phyloP scores from a whole-genome alignment of 2,113 vertebrate species.

The Crypturellus undulatus region DNA sequence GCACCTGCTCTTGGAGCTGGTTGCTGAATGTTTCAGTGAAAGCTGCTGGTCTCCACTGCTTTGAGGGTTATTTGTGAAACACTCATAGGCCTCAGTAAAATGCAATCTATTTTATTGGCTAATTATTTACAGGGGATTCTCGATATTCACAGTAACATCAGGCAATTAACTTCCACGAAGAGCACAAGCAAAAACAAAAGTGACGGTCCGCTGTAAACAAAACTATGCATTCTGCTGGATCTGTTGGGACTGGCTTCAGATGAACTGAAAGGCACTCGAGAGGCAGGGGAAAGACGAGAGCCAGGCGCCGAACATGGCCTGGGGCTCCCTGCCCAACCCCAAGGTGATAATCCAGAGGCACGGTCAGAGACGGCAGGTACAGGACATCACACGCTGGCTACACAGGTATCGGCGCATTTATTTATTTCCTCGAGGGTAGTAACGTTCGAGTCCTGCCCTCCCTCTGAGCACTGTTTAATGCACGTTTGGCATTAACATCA shows the following conservation, averaged over 20 bases:
- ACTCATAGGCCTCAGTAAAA: conserved; percentile 5
- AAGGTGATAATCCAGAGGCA: neutral
- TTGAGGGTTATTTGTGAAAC: neutral
- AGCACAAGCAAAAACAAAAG: conserved; percentile 28
- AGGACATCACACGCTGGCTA: neutral
- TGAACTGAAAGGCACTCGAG: conserved; percentile 57
- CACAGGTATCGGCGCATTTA: accelerated
- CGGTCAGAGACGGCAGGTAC: neutral
- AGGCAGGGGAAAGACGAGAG: neutral
- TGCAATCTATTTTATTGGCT: conserved; percentile 67
- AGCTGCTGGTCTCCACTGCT: neutral
- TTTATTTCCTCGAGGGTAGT: accelerated
- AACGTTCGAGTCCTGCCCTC: neutral
- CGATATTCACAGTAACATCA: conserved; percentile 33
- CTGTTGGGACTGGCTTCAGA: conserved; percentile 14
- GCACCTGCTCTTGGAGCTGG: too few relatives aligned
- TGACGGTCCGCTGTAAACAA: conserved; percentile 59
- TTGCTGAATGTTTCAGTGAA: neutral
- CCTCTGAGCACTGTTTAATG: neutral
- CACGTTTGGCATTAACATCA: neutral
- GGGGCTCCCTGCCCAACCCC: neutral
- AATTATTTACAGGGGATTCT: conserved; percentile 62
- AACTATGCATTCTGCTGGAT: neutral
- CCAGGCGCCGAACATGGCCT: neutral
- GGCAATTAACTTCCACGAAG: conserved; percentile 18